Base-by-base conservation (phyloP, 2,113 vertebrate genomes). In the Crotophaga sulcirostris region DNA sequence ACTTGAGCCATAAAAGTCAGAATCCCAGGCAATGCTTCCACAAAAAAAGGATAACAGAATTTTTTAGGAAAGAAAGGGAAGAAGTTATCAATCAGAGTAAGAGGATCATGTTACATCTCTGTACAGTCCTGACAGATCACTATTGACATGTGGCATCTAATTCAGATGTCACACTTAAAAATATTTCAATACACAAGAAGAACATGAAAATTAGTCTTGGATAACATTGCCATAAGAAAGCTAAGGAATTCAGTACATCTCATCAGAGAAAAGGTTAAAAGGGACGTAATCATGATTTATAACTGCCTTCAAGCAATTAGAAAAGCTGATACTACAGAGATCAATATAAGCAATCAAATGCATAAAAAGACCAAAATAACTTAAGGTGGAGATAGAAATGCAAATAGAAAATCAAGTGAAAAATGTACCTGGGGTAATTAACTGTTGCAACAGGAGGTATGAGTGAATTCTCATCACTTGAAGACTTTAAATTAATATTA, bases 221-320 rank as follows among this genome's bases (percentile, higher is more conserved):
- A 36, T 77, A 97, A 77, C 60, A 72, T 10, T 89, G 84, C 81
- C 85, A n/a, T 34, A 91, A 69, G 84, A 96, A 92, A 94, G 84
- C 94, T 91, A 93, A 93, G 84, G 87, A 94, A 97, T 94, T 96
- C 89, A 89, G 84, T 82, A 70, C 3, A 1, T 70, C 95, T 97
- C 90, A 93, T 93, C 94, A 95, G 82, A 89, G 93, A 94, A 95
- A 96, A 97, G 91, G 94, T 96, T 95, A 96, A 94, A 96, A 89
- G 89, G 94, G 81, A 90, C 91, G 83, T 95, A 94, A 96, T 96
- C 62, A 76, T 91, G 82, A 91, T 93, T 93, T 96, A 93, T 84
- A 96, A 83, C 93, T 77, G 66, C 81, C 89, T 67, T 70, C 55
- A 79, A 86, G 87, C 93, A 93, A 96, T 93, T 91, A 96, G 90